Conservation (phyloP, 2,797 vertebrate species). For the Lagocephalus sceleratus region DNA sequence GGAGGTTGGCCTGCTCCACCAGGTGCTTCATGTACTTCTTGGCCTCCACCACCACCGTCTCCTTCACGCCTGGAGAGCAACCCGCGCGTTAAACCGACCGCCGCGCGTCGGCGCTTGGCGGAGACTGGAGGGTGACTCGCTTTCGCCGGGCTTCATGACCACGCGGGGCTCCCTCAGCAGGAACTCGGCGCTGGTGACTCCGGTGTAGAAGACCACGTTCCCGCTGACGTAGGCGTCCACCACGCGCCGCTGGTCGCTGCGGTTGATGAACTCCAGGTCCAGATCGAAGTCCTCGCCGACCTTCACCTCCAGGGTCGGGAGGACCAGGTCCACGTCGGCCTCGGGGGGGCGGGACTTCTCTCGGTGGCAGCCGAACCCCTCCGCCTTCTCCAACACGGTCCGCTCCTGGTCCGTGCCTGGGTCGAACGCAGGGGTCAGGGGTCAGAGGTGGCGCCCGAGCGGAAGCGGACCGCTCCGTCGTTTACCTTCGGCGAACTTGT, state of each 20-base stretch:
- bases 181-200: conserved; percentile 84
- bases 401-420: conserved; percentile 87
- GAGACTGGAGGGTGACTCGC: too few relatives aligned
- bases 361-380: conserved; percentile 83
- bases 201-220: conserved; percentile 89
- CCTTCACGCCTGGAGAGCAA: conserved; percentile 69
- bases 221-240: conserved; percentile 80
- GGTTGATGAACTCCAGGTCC: conserved; percentile 82
- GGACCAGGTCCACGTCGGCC: conserved; percentile 80
- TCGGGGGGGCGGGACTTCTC: conserved; percentile 49
- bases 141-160: conserved; percentile 71
- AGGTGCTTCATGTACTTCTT: conserved; percentile 83
- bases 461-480: too few relatives aligned
- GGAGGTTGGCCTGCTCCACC: conserved; percentile 89
- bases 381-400: conserved; percentile 85
- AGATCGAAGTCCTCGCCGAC: conserved; percentile 85
- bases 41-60: conserved; percentile 71
- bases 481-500: conserved; percentile 94
- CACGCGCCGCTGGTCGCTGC: conserved; percentile 69
- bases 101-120: too few relatives aligned
- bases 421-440: too few relatives aligned
- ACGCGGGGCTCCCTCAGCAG: conserved; percentile 76
- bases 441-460: too few relatives aligned
- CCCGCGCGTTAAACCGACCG: too few relatives aligned
- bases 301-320: conserved; percentile 75